A percentile compares a stretch with the other conserved stretches of the same genome.
These are phyloP conservation scores for Oxystoma pomonae DNA, from an alignment of 2,888 invertebrate genomes.

Conservation along the genomic window DNA sequence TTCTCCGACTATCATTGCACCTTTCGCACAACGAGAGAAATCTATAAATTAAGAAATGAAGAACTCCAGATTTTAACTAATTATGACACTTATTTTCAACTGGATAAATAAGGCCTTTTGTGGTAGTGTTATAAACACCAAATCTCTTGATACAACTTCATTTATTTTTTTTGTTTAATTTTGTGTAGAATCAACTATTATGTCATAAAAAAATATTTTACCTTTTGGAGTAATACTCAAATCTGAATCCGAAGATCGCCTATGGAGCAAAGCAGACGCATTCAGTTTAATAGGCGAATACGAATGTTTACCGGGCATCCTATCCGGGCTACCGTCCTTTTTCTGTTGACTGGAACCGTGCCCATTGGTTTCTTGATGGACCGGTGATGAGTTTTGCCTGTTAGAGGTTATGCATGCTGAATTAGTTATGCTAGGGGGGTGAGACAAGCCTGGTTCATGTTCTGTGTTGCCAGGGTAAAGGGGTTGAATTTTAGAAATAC, in stretches of 20 bases:
- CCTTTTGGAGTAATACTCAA: slow-evolving; percentile 91
- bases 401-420: slow-evolving; percentile 46
- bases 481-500: slow-evolving; percentile 24
- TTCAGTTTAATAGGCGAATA: slow-evolving; percentile 20
- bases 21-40: too few species aligned
- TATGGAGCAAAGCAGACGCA: slow-evolving; percentile 45
- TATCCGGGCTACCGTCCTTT: slow-evolving; percentile 17
- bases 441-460: slow-evolving; percentile 41
- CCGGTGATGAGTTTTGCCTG: slow-evolving; percentile 43
- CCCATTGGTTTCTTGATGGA: slow-evolving; percentile 33
- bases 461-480: slow-evolving; percentile 40
- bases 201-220: too few species aligned
- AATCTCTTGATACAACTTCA: too few species aligned
- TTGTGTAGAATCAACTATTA: too few species aligned
- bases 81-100: too few species aligned
- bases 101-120: too few species aligned
- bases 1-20: too few species aligned
- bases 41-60: too few species aligned
- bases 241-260: slow-evolving; percentile 91
- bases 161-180: too few species aligned
- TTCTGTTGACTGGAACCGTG: neutral
- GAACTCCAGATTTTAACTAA: too few species aligned
- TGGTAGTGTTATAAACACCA: too few species aligned
- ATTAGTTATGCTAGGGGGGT: slow-evolving; percentile 39
- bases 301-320: slow-evolving; percentile 6